A percentile compares a stretch with the other conserved stretches of the same genome.
Evolutionary conservation across 2,113 vertebrate species (phyloP).

Genomic region (Chrysochloris asiatica): DNA sequence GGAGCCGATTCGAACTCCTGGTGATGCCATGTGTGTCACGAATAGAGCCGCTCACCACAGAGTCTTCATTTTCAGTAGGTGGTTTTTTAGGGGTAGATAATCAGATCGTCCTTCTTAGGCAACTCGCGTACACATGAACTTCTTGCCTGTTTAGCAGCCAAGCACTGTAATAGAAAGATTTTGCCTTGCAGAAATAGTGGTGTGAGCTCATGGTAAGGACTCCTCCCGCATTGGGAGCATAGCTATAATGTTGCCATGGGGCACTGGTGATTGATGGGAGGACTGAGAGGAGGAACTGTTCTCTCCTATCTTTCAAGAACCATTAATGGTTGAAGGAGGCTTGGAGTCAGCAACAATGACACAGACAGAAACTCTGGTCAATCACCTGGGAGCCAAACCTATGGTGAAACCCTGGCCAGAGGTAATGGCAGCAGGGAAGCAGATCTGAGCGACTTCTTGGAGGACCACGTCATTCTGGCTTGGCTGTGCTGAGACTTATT

Average conservation of each 20-base stretch:
- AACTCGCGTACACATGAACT: not conserved
- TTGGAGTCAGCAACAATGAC: not conserved
- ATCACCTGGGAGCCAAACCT: not conserved
- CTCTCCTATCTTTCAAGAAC: not conserved
- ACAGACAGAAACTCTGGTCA: not conserved
- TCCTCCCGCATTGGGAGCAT: not conserved
- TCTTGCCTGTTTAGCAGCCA: not conserved
- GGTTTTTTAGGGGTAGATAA: not conserved
- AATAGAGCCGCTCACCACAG: not conserved
- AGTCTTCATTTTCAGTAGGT: not conserved
- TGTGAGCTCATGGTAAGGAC: fast-evolving
- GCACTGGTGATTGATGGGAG: not conserved
- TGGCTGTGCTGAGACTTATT: not conserved
- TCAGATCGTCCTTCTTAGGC: not conserved
- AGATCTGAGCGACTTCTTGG: not conserved
- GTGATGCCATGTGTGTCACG: not conserved
- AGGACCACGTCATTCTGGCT: not conserved
- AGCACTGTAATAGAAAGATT: not conserved
- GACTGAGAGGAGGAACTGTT: not conserved
- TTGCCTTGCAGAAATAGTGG: not conserved
- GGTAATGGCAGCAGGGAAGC: not conserved
- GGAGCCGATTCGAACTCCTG: not conserved
- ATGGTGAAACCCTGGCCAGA: not conserved
- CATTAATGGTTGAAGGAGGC: not conserved
- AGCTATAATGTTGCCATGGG: not conserved